Evolutionary conservation across 2,797 vertebrate species (phyloP), one percentile per base, ranked within the genome.

Genomic region (Channallabes apus): DNA sequence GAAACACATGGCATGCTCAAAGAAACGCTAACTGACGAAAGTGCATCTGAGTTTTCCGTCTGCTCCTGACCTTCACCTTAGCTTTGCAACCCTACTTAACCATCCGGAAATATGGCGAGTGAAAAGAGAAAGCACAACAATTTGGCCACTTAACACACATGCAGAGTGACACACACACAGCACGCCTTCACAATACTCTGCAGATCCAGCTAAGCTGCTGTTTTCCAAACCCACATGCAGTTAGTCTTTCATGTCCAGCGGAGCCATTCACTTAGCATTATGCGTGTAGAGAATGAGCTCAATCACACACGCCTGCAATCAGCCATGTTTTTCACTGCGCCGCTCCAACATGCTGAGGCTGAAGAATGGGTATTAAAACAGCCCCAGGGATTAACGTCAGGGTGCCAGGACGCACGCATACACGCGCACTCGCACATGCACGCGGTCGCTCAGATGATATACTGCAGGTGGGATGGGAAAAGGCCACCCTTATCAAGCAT

Each of bases 171-270:
- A 83, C 85, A 86, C 18, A 83, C 41, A 72, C 29, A 38, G 67
- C 91, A 90, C 86, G 89, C 89, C 84, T 85, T 90, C 75, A 86
- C 92, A 92, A 92, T 93, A 88, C 91, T 88, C 84, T 89, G 82
- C 82, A 73, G 76, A 89, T 88, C 87, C 91, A 91, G 90, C 91
- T 91, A 92, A 91, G 86, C 90, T 91, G 84, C 75, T 86, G 92
- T 95, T 95, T 93, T 93, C 91, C 92, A 93, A 95, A 92, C 92
- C 93, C 93, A 90, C 93, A 94, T 93, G 91, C 92, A 92, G 88
- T 90, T 85, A 89, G 89, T 89, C 92, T 93, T 93, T 94, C 92
- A 92, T 89, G 92, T 90, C 92, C 89, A 94, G 93, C 94, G 92
- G 90, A 88, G 91, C 88, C 92, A 94, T 95, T 95, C 93, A 94